A percentile compares a stretch with the other conserved stretches of the same genome.
Conservation (phyloP, 53 echinoderm and acorn worm species). For the Holothuria scabra region DNA sequence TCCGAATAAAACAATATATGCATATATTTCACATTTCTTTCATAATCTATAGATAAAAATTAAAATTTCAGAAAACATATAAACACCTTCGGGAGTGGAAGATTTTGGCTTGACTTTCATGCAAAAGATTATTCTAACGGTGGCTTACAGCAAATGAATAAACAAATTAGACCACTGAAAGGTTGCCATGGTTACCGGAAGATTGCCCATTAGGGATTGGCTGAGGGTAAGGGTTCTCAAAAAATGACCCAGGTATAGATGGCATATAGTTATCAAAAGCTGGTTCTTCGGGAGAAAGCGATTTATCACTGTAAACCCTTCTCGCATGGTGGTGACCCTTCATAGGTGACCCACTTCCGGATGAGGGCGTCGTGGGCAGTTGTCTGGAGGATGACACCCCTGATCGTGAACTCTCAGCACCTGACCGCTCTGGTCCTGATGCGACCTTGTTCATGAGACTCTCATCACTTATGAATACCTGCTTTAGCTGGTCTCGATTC, state of each 20-base stretch:
- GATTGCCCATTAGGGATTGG: conserved; percentile 27
- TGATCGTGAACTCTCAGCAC: conserved; percentile 79
- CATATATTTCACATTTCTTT: no score
- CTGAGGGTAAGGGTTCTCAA: conserved; percentile 77
- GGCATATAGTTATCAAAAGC: conserved; percentile 90
- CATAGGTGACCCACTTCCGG: conserved; percentile 71
- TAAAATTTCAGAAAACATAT: no score
- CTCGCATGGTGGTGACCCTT: conserved; percentile 24
- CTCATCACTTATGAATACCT: conserved; percentile 96
- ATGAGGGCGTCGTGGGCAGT: conserved; percentile 78
- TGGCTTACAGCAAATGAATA: not conserved
- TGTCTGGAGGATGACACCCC: conserved; percentile 66
- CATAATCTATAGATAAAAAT: no score
- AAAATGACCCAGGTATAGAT: conserved; percentile 77
- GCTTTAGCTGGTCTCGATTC: conserved; percentile 74
- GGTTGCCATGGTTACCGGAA: not conserved
- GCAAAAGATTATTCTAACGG: no score
- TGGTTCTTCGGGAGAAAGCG: conserved; percentile 81
- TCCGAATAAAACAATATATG: no score
- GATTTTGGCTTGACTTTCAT: no score
- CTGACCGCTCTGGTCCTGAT: conserved; percentile 64
- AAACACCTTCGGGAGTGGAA: no score
- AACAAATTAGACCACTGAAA: conserved; percentile 30
- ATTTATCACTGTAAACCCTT: conserved; percentile 61
- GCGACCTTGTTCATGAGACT: conserved; percentile 68